These are phyloP conservation scores for Eulemur albifrons DNA, from an alignment of 2,797 vertebrate species.

Conservation along the genomic window DNA sequence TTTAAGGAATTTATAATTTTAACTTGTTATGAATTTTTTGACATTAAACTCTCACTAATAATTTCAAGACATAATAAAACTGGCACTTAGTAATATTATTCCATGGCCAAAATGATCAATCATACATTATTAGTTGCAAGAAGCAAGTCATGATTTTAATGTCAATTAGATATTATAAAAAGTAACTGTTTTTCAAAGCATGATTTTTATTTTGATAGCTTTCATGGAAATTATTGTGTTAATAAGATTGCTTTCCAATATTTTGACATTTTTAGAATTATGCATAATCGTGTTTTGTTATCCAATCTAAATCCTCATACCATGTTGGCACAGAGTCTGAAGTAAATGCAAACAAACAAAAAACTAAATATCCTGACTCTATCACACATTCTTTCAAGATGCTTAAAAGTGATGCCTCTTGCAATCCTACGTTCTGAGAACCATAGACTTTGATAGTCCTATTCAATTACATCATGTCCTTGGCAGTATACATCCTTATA, in stretches of 20 bases:
- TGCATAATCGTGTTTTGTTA: background rate
- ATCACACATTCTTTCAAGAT: conserved; percentile 4
- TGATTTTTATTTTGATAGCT: conserved; percentile 33
- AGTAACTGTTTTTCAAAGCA: conserved; percentile 76
- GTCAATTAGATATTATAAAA: conserved; percentile 78
- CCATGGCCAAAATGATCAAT: conserved; percentile 77
- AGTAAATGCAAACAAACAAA: conserved; percentile 19
- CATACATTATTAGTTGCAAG: conserved; percentile 80
- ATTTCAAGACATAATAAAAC: conserved; percentile 80
- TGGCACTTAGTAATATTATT: conserved; percentile 79
- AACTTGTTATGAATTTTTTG: conserved; percentile 80
- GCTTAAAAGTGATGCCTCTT: background rate
- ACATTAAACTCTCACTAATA: conserved; percentile 75
- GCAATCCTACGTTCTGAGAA: background rate
- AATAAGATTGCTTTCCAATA: background rate
- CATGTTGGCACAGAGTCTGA: background rate
- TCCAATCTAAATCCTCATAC: background rate
- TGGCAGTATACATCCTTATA: conserved; percentile 32
- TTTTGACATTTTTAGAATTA: conserved; percentile 32
- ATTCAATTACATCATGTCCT: conserved; percentile 28
- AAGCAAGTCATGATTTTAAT: conserved; percentile 75
- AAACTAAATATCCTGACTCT: background rate
- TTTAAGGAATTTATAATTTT: conserved; percentile 81
- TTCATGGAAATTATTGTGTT: background rate
- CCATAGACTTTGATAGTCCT: conserved; percentile 9